phyloP scores from a whole-genome alignment of 2,888 invertebrate genomes.

The Theodoxus fluviatilis region DNA sequence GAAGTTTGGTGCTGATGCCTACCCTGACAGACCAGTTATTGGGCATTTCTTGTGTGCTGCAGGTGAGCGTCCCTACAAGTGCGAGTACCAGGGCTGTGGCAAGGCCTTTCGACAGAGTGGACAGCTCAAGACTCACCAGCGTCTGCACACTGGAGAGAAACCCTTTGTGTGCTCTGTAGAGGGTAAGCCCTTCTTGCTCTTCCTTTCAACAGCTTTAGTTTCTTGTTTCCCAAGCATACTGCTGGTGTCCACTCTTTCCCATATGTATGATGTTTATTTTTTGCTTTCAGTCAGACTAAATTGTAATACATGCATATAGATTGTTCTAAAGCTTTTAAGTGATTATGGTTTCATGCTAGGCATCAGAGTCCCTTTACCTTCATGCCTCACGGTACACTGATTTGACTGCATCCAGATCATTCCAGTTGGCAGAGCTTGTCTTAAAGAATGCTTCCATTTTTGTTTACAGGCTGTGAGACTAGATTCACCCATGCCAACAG shows the following conservation, averaged over 20 bases:
- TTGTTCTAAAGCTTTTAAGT: no score
- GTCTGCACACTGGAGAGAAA: slow-evolving; percentile 80
- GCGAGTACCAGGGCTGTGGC: slow-evolving; percentile 77
- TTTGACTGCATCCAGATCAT: not conserved
- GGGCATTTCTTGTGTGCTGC: no score
- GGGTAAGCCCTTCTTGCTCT: slow-evolving; percentile 40
- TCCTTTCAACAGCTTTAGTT: not conserved
- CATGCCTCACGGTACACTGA: no score
- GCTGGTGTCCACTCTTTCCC: no score
- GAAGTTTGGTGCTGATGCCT: no score
- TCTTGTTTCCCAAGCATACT: no score
- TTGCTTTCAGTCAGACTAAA: no score
- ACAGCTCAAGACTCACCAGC: slow-evolving; percentile 79
- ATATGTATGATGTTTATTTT: no score
- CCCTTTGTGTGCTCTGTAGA: slow-evolving; percentile 73
- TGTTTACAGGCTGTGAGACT: slow-evolving; percentile 70
- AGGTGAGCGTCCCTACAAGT: slow-evolving; percentile 79
- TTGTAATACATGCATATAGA: no score
- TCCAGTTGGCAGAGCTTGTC: not conserved
- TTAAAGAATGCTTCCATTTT: slow-evolving; percentile 26
- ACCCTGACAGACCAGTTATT: no score
- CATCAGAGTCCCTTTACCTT: no score
- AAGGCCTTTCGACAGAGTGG: slow-evolving; percentile 80
- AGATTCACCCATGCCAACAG: slow-evolving; percentile 81
- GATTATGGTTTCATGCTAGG: no score